Evolutionary conservation across 2,797 vertebrate species (phyloP).

Genomic region (Petrocephalus schoutedeni): DNA sequence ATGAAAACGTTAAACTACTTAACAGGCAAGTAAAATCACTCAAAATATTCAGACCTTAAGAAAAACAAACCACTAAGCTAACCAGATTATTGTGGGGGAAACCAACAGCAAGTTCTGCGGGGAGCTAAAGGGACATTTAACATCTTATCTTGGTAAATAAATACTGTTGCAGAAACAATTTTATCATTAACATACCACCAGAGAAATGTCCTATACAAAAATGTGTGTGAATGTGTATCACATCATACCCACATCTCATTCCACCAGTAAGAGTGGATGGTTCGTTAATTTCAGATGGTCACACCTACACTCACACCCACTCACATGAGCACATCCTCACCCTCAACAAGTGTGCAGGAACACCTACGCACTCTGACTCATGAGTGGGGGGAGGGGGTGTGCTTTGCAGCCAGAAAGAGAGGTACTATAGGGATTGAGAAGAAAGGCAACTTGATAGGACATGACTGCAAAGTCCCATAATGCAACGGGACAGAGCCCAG

Average conservation of each 20-base stretch:
- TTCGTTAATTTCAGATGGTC: neutral
- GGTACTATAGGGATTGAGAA: neutral
- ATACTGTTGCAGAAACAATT: neutral
- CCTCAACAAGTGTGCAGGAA: neutral
- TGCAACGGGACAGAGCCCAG: no score
- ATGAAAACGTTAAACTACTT: neutral
- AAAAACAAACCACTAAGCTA: neutral
- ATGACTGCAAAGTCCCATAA: neutral
- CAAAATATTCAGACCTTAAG: neutral
- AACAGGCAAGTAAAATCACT: neutral
- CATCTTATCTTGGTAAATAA: neutral
- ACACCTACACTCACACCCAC: slow-evolving; percentile 3
- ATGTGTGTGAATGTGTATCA: no score
- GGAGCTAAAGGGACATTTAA: neutral
- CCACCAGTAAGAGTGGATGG: neutral
- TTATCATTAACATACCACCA: neutral
- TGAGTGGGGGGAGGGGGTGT: neutral
- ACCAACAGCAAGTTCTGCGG: neutral
- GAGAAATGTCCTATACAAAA: neutral
- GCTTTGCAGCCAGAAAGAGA: neutral
- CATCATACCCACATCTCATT: neutral
- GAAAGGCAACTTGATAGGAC: neutral
- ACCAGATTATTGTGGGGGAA: neutral
- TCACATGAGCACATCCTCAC: neutral
- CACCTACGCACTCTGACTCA: neutral